Conservation (phyloP, 92 coral and sea anemone genomes). For the Heliopora coerulea region DNA sequence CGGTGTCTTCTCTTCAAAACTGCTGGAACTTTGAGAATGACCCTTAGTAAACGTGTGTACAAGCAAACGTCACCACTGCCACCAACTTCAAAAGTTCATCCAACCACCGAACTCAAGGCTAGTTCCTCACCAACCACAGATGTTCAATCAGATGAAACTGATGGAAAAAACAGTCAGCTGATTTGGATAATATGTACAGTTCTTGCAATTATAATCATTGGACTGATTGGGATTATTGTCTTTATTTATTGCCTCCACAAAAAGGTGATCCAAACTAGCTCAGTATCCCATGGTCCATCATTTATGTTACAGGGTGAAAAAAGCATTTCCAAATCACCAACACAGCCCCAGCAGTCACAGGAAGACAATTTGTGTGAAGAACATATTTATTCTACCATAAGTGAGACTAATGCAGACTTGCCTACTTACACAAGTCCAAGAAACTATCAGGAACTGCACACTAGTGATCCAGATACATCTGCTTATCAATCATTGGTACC, state of each 20-base stretch:
- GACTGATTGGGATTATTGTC: neutral
- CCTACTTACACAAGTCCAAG: neutral
- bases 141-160: neutral
- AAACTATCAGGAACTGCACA: constrained; percentile 8
- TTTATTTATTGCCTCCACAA: neutral
- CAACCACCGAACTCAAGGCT: constrained; percentile 1
- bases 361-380: neutral
- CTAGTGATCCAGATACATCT: neutral
- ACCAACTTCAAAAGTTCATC: no score
- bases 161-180: constrained; percentile 3
- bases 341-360: neutral
- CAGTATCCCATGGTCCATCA: neutral
- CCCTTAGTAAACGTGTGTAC: no score
- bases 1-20: constrained; percentile 13
- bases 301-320: neutral
- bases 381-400: constrained; percentile 17
- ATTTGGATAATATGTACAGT: constrained; percentile 21
- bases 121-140: neutral
- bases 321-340: neutral
- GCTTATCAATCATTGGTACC: constrained; percentile 11
- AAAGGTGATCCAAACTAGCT: neutral
- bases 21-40: constrained; percentile 33
- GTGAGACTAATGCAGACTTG: constrained; percentile 4
- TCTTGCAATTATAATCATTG: constrained; percentile 8
- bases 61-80: no score